Evolutionary conservation across 2,888 invertebrate species (phyloP), one percentile per base, ranked within the genome.

Genomic region (Hypolimnas misippus): DNA sequence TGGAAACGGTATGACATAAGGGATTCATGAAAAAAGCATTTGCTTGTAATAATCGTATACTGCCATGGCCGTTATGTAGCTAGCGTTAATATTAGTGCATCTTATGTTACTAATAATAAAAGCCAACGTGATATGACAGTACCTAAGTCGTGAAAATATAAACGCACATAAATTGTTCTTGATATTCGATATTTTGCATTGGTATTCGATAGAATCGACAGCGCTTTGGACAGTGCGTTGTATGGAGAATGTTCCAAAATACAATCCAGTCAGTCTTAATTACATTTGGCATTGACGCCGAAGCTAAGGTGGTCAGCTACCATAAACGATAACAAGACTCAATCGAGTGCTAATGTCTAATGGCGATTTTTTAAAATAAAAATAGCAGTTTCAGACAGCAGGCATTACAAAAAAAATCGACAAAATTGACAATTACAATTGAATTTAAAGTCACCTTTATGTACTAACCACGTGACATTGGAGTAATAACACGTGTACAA

Each of bases 181-280:
- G 38, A 50, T 42, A 29, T 5, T 57, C 21, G 14, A 42, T 42
- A 42, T 42, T 17, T 42, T 42, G 42, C 42, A 8, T 42, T 42
- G 10, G 10, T 14, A 46, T 46, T 46, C 7, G 25, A 40, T 29
- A n/a, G 35, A 40, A 57, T 57, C 29, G 51, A 52, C 31, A 42
- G 42, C 42, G 40, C 31, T 31, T 14, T 19, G 17, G 29, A 17
- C 3, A 31, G 29, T 38, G 42, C 29, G 49, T 16, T 40, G 16
- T 40, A 57, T n/a, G n/a, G n/a, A n/a, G n/a, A n/a, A n/a, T 25
- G 25, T 25, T 25, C 25, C 25, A 5, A 25, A 25, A 25, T 25
- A 25, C 25, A 25, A 3, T 25, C 25, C 25, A 25, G n/a, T n/a
- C n/a, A n/a, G n/a, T n/a, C n/a, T n/a, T n/a, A n/a, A n/a, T n/a